Evolutionary conservation across 1,140 invertebrate species (phyloP).

Genomic region (Sycophila sp.): DNA sequence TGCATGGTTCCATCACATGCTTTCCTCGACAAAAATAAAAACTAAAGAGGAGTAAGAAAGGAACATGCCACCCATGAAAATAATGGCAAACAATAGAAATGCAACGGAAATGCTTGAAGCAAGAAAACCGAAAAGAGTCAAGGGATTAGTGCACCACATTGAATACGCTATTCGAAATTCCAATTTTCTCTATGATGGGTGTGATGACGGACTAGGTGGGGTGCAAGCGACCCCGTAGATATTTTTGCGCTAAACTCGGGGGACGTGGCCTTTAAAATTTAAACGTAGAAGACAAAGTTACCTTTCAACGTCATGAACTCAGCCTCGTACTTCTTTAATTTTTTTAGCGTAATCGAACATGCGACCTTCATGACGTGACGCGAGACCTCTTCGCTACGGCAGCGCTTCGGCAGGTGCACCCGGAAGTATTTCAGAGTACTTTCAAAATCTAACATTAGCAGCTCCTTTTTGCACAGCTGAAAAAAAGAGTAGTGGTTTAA

Average conservation of each 20-base stretch:
- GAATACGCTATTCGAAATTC: too few species aligned
- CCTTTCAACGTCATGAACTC: conserved; percentile 89
- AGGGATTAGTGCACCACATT: too few species aligned
- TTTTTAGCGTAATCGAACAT: conserved; percentile 91
- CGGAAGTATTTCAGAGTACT: conserved; percentile 91
- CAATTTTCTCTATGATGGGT: too few species aligned
- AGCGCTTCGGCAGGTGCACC: conserved; percentile 96
- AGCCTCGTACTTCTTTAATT: conserved; percentile 94
- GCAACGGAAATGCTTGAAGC: too few species aligned
- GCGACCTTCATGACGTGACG: conserved; percentile 90
- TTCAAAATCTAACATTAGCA: conserved; percentile 97
- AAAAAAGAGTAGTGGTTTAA: too few species aligned
- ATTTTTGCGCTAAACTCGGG: too few species aligned
- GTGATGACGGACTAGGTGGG: too few species aligned
- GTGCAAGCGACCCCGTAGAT: too few species aligned
- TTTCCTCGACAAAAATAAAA: neutral
- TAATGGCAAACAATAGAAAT: neutral
- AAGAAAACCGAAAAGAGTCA: too few species aligned
- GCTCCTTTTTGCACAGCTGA: conserved; percentile 88
- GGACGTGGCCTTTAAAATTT: too few species aligned
- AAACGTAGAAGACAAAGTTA: conserved; percentile 68
- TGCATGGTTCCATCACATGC: too few species aligned
- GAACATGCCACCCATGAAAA: neutral
- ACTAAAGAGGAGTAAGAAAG: neutral
- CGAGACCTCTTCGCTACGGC: conserved; percentile 89